These are phyloP conservation scores for Arctocebus calabarensis DNA, from an alignment of 2,797 vertebrate species.

Conservation along the genomic window DNA sequence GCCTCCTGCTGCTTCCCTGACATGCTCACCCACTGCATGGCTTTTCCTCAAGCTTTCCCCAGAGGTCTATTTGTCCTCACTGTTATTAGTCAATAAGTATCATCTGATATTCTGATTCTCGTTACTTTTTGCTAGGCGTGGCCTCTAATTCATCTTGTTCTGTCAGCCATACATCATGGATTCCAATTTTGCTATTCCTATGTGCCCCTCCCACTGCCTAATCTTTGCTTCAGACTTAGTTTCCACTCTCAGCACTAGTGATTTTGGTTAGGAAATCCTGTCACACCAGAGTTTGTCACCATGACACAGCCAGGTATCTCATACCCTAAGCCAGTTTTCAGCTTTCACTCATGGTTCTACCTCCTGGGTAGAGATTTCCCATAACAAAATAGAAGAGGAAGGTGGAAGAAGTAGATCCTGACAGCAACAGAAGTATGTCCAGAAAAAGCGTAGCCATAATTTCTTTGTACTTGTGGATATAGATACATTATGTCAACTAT, in stretches of 20 bases:
- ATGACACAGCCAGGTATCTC: neutral
- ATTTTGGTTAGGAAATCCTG: neutral
- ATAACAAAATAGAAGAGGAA: neutral
- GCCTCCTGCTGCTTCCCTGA: neutral
- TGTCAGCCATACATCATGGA: neutral
- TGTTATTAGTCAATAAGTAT: conserved; percentile 15
- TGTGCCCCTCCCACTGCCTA: neutral
- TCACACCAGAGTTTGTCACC: neutral
- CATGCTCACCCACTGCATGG: neutral
- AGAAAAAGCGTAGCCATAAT: neutral
- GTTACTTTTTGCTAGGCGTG: neutral
- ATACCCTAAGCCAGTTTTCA: neutral
- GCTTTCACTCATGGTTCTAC: neutral
- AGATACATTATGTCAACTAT: neutral
- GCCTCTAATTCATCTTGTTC: conserved; percentile 5
- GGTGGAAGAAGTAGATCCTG: neutral
- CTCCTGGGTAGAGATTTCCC: neutral
- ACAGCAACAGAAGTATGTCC: neutral
- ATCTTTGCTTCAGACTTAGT: neutral
- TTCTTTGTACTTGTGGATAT: neutral
- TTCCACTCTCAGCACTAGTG: neutral
- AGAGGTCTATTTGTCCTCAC: neutral
- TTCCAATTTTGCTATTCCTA: neutral
- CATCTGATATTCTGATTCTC: neutral
- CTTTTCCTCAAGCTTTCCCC: neutral